These are phyloP conservation scores for Choristoneura rosaceana DNA, from an alignment of 2,888 invertebrate genomes.

Conservation along the genomic window DNA sequence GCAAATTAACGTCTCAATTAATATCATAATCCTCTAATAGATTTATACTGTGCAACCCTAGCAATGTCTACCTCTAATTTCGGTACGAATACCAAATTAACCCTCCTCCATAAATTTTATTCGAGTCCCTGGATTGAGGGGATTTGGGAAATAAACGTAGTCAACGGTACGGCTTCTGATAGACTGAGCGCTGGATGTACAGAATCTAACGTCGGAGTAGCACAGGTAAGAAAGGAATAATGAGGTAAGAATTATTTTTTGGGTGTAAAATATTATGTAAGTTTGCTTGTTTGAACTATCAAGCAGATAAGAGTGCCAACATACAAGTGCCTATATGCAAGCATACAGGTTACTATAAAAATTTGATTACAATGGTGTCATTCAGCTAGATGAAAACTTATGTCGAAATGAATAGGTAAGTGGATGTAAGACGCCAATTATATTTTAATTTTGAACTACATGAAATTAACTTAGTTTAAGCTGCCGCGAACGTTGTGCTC, in stretches of 20 bases:
- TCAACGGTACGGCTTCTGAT: conserved; percentile 47
- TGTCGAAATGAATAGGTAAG: no score
- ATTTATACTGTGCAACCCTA: conserved; percentile 29
- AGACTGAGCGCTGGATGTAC: conserved; percentile 38
- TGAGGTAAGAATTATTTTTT: not conserved
- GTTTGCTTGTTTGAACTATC: no score
- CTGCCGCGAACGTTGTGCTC: no score
- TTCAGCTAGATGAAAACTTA: no score
- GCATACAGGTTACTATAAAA: no score
- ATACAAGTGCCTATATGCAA: no score
- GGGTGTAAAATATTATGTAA: no score
- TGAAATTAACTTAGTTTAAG: no score
- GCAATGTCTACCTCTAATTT: conserved; percentile 37
- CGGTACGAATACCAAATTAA: conserved; percentile 49
- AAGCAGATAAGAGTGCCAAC: no score
- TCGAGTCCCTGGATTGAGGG: conserved; percentile 59
- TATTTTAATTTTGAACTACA: no score
- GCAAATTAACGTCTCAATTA: conserved; percentile 43
- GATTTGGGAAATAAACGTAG: conserved; percentile 54
- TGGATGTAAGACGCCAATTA: no score
- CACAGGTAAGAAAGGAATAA: not conserved
- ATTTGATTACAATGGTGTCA: no score
- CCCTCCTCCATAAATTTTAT: conserved; percentile 61
- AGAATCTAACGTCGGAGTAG: not conserved
- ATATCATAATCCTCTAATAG: conserved; percentile 36